Evolutionary conservation across 2,888 invertebrate species (phyloP), one percentile per base, ranked within the genome.

Genomic region (Chloromyia formosa): DNA sequence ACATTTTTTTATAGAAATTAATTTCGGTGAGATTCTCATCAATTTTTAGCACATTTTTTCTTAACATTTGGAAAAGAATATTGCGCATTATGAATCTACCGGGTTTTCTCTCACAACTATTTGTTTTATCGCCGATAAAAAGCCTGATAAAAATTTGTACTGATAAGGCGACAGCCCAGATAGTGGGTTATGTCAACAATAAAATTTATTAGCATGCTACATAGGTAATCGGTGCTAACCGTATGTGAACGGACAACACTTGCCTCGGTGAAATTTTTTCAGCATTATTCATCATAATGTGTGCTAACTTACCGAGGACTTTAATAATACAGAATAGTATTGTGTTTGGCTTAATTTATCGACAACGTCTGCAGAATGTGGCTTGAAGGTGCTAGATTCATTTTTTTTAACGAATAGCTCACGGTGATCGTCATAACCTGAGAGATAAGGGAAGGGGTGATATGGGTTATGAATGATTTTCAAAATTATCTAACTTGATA

Each of bases 121-220:
- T 49, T 49, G 2, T 49, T 49, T 56, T 35, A 35, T 35, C 3
- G 7, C 27, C 7, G 56, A 56, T 56, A 56, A 20, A 56, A 27
- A n/a, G 14, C 2, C 66, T 68, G 66, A 68, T 68, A 68, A 68
- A 20, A 35, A 35, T 35, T 2, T 35, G 27, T 7, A 4, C 35
- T 56, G 56, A 56, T 56, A 56, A n/a, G n/a, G n/a, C n/a, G n/a
- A 16, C 56, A 56, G 22, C 20, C 14, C 56, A 10, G 56, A 56
- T 56, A 56, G 22, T 56, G 56, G 56, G 22, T 61, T 40, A 71
- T 71, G 71, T 71, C 71, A 71, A 71, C 71, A 71, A 56, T 71
- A 71, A 71, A 58, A 71, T 56, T 71, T 71, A 71, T 71, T 2
- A 58, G 71, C 5, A 35, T 35, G 1, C 20, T 56, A 56, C 56